Evolutionary conservation across 2,113 vertebrate species (phyloP).

Genomic region (Aspiorhynchus laticeps): DNA sequence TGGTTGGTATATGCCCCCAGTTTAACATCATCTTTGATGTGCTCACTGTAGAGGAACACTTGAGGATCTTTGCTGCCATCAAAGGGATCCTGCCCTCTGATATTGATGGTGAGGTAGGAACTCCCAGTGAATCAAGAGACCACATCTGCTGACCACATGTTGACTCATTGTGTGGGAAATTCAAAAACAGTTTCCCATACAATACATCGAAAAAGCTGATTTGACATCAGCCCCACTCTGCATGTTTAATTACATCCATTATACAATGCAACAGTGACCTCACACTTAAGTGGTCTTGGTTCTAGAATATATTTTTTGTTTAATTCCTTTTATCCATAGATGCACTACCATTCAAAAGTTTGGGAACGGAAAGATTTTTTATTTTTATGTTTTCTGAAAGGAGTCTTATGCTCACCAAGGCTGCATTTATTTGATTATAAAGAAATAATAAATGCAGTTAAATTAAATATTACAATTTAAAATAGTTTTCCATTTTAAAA

Average conservation of each 20-base stretch:
- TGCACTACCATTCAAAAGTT: not conserved
- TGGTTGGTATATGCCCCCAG: slow-evolving; percentile 94
- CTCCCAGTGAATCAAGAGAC: not conserved
- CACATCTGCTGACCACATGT: not conserved
- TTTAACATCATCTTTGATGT: slow-evolving; percentile 95
- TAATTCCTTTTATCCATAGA: not conserved
- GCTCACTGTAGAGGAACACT: slow-evolving; percentile 93
- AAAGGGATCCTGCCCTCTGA: slow-evolving; percentile 88
- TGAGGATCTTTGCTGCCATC: slow-evolving; percentile 91
- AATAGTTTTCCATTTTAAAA: not conserved
- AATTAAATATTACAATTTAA: not conserved
- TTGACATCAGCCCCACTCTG: not conserved
- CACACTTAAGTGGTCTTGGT: not conserved
- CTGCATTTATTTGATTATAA: not conserved
- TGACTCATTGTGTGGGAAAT: not conserved
- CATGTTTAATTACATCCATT: not conserved
- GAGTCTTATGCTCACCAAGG: not conserved
- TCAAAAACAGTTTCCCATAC: not conserved
- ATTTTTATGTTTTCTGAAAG: not conserved
- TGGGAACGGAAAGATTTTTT: not conserved
- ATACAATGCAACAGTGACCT: not conserved
- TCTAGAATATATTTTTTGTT: not conserved
- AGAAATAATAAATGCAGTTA: too few relatives aligned
- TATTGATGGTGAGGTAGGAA: slow-evolving; percentile 82
- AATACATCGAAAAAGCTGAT: not conserved